Percentiles rank a stretch among this genome's conserved stretches.
Evolutionary conservation across 2,888 invertebrate genomes (phyloP).

Genomic region (Orgyia antiqua): DNA sequence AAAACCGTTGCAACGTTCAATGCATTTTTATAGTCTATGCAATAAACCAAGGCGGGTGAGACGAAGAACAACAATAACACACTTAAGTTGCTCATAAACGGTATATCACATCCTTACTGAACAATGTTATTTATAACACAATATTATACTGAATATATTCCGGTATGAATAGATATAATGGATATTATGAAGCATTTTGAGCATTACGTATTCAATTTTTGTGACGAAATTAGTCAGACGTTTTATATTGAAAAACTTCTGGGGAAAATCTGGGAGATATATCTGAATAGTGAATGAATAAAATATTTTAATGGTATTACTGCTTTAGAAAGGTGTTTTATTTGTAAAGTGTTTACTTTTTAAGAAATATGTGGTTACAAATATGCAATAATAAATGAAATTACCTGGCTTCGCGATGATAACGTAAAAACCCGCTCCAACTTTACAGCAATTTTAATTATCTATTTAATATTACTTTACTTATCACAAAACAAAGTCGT

Average conservation of each 20-base stretch:
- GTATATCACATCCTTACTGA: slow-evolving; percentile 54
- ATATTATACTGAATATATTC: slow-evolving; percentile 23
- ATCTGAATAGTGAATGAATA: slow-evolving; percentile 5
- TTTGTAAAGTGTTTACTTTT: no score
- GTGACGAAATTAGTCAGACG: slow-evolving; percentile 17
- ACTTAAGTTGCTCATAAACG: slow-evolving; percentile 67
- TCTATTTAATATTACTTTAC: no score
- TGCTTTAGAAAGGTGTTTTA: no score
- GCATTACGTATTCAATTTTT: slow-evolving; percentile 16
- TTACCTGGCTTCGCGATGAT: slow-evolving; percentile 11
- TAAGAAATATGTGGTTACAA: no score
- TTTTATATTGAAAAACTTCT: slow-evolving; percentile 10
- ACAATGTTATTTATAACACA: slow-evolving; percentile 55
- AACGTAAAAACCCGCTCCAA: no score
- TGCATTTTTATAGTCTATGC: slow-evolving; percentile 66
- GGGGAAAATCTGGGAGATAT: slow-evolving; percentile 1
- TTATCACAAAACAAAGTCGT: no score
- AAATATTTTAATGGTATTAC: slow-evolving; percentile 3
- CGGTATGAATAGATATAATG: slow-evolving; percentile 25
- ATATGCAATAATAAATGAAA: slow-evolving; percentile 2
- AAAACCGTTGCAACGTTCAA: slow-evolving; percentile 55
- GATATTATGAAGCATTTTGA: slow-evolving; percentile 7
- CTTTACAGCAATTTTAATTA: no score
- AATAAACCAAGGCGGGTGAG: slow-evolving; percentile 48
- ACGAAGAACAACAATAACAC: slow-evolving; percentile 59